A percentile compares a stretch with the other conserved stretches of the same genome.
Conservation (phyloP, 2,113 vertebrate genomes). For the Pampusana beccarii region DNA sequence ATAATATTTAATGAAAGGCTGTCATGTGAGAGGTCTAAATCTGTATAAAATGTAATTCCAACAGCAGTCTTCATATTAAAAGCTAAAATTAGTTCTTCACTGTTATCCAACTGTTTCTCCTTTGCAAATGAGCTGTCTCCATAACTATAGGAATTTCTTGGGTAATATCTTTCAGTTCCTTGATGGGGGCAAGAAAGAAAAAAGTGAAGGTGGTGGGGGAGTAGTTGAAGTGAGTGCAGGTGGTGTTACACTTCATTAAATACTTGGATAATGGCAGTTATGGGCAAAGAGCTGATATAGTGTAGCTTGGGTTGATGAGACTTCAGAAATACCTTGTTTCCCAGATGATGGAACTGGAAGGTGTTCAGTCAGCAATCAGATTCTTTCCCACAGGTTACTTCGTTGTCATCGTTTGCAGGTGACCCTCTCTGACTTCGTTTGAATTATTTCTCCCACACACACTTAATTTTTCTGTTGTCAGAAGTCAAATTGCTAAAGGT, state of each 20-base stretch:
- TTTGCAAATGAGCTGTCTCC: neutral
- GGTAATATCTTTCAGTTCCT: neutral
- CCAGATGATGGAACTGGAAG: neutral
- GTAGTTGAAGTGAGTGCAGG: neutral
- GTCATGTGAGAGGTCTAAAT: neutral
- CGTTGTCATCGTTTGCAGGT: neutral
- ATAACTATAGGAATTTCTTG: neutral
- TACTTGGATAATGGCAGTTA: neutral
- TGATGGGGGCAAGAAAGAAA: neutral
- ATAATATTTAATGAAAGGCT: neutral
- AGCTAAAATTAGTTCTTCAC: neutral
- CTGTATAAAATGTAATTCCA: neutral
- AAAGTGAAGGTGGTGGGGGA: rapidly evolving
- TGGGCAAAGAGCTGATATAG: rapidly evolving
- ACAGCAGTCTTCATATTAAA: neutral
- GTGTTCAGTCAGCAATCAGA: neutral
- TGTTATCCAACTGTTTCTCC: neutral
- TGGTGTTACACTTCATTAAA: neutral
- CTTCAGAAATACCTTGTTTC: neutral
- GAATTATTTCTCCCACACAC: neutral
- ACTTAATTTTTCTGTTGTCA: neutral
- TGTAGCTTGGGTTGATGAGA: neutral
- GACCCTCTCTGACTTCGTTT: neutral
- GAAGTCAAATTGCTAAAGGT: neutral
- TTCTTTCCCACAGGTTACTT: neutral